Evolutionary conservation across 2,113 vertebrate genomes (phyloP).

Genomic region (Caranx ignobilis): DNA sequence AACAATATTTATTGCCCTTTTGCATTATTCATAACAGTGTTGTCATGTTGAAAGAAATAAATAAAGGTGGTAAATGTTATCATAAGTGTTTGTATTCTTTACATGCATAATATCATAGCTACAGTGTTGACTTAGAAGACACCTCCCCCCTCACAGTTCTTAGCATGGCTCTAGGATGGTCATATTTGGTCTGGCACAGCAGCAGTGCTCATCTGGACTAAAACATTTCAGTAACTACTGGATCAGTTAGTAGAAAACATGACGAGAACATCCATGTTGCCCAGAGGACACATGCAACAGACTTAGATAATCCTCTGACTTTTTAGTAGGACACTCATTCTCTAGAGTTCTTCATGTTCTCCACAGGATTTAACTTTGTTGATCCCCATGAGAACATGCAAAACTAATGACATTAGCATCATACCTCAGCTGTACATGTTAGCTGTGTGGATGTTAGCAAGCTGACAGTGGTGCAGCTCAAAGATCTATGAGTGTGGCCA

Average conservation of each 20-base stretch:
- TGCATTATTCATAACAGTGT: constrained; percentile 49
- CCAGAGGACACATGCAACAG: not conserved
- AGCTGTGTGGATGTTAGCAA: no score
- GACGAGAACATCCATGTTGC: not conserved
- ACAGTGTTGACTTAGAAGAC: not conserved
- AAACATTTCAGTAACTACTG: not conserved
- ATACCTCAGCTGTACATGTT: no score
- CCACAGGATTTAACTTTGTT: no score
- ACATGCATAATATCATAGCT: not conserved
- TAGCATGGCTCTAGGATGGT: no score
- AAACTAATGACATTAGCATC: no score
- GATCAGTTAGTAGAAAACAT: not conserved
- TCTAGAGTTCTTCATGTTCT: no score
- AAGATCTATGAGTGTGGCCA: no score
- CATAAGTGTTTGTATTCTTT: constrained; percentile 23
- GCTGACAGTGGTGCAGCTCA: no score
- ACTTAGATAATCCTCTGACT: not conserved
- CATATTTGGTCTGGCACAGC: not conserved
- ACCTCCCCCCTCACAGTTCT: not conserved
- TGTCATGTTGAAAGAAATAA: constrained; percentile 38
- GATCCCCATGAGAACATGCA: no score
- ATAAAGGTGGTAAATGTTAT: constrained; percentile 31
- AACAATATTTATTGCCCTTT: constrained; percentile 37
- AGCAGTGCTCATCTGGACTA: not conserved
- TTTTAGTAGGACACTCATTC: not conserved